Evolutionary conservation across 2,113 vertebrate species (phyloP), one percentile per base, ranked within the genome.

Genomic region (Mus musculus): DNA sequence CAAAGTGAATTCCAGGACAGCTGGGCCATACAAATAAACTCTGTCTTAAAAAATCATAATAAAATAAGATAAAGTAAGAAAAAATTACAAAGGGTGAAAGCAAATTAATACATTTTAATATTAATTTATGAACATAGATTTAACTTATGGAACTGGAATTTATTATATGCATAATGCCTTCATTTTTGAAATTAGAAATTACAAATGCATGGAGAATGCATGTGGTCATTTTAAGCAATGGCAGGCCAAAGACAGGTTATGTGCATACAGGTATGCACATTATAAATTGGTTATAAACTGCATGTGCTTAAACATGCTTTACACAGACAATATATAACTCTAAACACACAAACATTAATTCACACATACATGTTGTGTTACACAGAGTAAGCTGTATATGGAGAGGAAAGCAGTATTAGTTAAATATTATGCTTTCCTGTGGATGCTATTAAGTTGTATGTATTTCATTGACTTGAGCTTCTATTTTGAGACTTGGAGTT

Each of bases 401-500:
- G 16, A 95, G 63, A 93, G 42, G 19, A 95, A 96, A 96, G 82
- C 1, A 85, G 81, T 95, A 33, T 73, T 33, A 28, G 69, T 54
- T 59, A 56, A 95, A 71, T 17, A 84, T 1, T 28, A 78, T n/a
- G 17, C 28, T 88, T 97, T 56, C 49, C 87, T 94, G 28, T 39
- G 67, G 7, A 72, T 36, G 14, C 20, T 67, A 82, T 71, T 87
- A 16, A 77, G 61, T 46, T 93, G 94, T 6, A 65, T 63, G 75
- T 88, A 8, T 97, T 97, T 97, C 52, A 67, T 46, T 95, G 94
- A 95, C 87, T 98, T 93, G n/a, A 94, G 46, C 33, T 93, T 52
- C 93, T 88, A 69, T 88, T 98, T 98, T 95, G 73, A 95, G 96
- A 98, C 98, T 36, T 42, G 54, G 63, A 94, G 42, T 95, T 42